Percentiles rank a stretch among this genome's conserved stretches.
phyloP scores from a whole-genome alignment of 2,888 invertebrate species.

The Oscheius onirici region DNA sequence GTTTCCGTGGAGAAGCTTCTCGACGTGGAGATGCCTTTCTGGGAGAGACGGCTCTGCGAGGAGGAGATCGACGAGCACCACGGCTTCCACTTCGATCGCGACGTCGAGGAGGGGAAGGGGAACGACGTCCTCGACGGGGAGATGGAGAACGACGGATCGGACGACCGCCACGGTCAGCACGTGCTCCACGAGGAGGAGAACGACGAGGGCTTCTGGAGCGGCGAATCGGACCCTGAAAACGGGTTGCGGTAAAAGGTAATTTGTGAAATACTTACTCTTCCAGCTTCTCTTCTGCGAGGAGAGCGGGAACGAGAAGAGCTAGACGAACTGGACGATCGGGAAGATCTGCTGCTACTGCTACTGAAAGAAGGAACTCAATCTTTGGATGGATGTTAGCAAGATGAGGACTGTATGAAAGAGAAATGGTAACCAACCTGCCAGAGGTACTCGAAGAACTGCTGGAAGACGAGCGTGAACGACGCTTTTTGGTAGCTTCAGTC shows the following conservation, averaged over 20 bases:
- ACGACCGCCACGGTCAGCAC: slow-evolving; percentile 37
- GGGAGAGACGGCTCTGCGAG: slow-evolving; percentile 23
- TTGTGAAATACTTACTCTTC: slow-evolving; percentile 20
- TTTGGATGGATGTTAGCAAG: no score
- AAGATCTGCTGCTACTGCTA: background rate
- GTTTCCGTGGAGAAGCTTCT: slow-evolving; percentile 37
- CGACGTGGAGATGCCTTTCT: slow-evolving; percentile 35
- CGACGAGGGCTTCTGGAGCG: slow-evolving; percentile 46
- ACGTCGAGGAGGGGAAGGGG: slow-evolving; percentile 43
- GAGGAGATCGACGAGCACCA: slow-evolving; percentile 39
- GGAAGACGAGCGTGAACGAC: slow-evolving; percentile 29
- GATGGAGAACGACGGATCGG: slow-evolving; percentile 42
- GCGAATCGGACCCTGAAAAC: slow-evolving; percentile 21
- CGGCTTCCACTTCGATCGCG: slow-evolving; percentile 46
- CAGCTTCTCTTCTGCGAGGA: slow-evolving; percentile 34
- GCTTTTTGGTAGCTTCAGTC: slow-evolving; percentile 13
- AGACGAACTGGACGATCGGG: slow-evolving; percentile 49
- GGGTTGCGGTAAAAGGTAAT: no score
- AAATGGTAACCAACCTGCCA: slow-evolving; percentile 2
- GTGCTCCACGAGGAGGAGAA: slow-evolving; percentile 53
- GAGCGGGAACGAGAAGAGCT: slow-evolving; percentile 41
- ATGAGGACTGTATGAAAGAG: no score
- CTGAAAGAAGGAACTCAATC: background rate
- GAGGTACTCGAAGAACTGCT: slow-evolving; percentile 28
- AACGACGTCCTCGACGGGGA: slow-evolving; percentile 48